phyloP scores from a whole-genome alignment of 2,888 invertebrate species.

The Netelia inedita region DNA sequence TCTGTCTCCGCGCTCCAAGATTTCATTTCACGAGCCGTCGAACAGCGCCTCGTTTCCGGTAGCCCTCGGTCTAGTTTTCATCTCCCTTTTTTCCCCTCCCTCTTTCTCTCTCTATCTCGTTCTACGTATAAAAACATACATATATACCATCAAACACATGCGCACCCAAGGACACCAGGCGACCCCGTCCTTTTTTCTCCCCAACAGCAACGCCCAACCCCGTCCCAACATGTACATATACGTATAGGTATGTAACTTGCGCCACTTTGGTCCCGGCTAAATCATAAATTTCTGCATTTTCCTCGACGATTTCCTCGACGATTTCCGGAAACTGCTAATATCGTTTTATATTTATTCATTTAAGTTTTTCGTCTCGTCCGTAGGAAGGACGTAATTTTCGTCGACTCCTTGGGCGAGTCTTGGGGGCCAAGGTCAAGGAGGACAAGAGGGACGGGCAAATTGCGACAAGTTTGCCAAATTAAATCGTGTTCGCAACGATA shows the following conservation, averaged over 20 bases:
- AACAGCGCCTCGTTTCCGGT: slow-evolving; percentile 75
- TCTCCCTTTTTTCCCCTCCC: slow-evolving; percentile 35
- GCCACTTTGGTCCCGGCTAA: not conserved
- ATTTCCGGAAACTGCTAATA: not conserved
- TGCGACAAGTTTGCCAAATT: not conserved
- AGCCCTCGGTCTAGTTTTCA: slow-evolving; percentile 43
- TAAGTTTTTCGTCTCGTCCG: not conserved
- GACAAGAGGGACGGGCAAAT: not conserved
- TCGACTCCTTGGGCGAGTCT: too few relatives aligned
- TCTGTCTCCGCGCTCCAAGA: slow-evolving; percentile 71
- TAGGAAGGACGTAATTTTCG: not conserved
- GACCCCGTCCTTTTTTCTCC: not conserved
- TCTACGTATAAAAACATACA: not conserved
- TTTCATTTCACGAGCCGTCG: slow-evolving; percentile 82
- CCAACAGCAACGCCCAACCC: not conserved
- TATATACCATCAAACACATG: slow-evolving; percentile 1
- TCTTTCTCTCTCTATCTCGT: slow-evolving; percentile 36
- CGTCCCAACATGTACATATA: not conserved
- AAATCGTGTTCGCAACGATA: not conserved
- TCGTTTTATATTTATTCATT: too few relatives aligned
- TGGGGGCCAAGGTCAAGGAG: not conserved
- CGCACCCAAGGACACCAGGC: not conserved
- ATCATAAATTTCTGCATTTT: not conserved
- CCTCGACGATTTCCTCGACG: not conserved
- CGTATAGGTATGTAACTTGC: not conserved